phyloP scores from a whole-genome alignment of 2,888 invertebrate species.

The Drosophila maculinotata region DNA sequence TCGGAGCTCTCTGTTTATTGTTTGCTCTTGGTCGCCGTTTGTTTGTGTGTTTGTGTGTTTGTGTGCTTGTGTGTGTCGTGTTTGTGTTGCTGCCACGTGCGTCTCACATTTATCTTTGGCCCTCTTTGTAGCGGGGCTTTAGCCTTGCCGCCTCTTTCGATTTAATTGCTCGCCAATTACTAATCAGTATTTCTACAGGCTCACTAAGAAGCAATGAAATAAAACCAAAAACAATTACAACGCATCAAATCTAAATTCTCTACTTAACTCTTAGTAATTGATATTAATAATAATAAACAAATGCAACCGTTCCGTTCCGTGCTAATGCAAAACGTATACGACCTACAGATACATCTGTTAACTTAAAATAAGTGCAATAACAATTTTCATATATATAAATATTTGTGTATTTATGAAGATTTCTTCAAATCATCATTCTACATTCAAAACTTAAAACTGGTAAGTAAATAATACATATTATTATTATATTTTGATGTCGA shows the following conservation, averaged over 20 bases:
- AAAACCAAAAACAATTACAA: conserved; percentile 4
- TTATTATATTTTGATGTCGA: neutral
- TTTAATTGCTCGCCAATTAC: conserved; percentile 58
- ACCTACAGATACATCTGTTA: conserved; percentile 47
- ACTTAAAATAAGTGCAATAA: conserved; percentile 54
- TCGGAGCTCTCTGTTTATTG: conserved; percentile 46
- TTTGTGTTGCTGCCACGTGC: conserved; percentile 65
- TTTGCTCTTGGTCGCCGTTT: conserved; percentile 58
- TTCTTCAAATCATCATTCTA: neutral
- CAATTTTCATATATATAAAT: conserved; percentile 4
- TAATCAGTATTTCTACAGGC: conserved; percentile 64
- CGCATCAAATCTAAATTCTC: conserved; percentile 10
- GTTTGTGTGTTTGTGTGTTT: conserved; percentile 43
- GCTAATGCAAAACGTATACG: conserved; percentile 76
- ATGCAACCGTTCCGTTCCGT: conserved; percentile 75
- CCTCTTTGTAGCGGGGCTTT: conserved; percentile 39
- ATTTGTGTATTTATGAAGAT: conserved; percentile 1
- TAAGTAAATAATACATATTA: conserved; percentile 20
- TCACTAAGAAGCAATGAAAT: conserved; percentile 34
- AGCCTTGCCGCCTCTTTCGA: conserved; percentile 37
- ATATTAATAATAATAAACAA: conserved; percentile 32
- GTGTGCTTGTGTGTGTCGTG: conserved; percentile 18
- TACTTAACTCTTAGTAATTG: conserved; percentile 13
- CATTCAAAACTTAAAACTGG: conserved; percentile 13
- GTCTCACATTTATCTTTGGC: conserved; percentile 41